phyloP scores from a whole-genome alignment of 2,113 vertebrate genomes.

The Verasper variegatus region DNA sequence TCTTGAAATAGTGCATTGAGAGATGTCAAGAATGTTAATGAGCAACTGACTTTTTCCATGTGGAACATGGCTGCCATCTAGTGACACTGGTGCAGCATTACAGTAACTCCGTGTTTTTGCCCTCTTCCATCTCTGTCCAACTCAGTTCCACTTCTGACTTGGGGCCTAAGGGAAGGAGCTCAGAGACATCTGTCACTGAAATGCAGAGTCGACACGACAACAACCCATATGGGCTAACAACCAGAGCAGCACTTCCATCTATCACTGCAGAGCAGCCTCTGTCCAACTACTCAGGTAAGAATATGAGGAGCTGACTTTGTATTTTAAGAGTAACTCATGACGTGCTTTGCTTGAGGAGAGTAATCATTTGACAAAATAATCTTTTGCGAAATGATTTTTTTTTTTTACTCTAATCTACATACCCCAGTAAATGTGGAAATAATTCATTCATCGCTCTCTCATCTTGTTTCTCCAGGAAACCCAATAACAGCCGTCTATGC shows the following conservation, averaged over 20 bases:
- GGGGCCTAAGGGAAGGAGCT: conserved; percentile 89
- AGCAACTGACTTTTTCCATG: conserved; percentile 13
- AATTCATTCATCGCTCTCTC: neutral
- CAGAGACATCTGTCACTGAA: conserved; percentile 86
- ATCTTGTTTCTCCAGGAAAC: conserved; percentile 84
- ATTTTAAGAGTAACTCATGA: neutral
- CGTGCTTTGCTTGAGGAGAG: neutral
- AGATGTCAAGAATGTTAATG: conserved; percentile 72
- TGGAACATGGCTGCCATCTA: conserved; percentile 64
- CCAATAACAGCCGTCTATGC: conserved; percentile 96
- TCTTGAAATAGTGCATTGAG: conserved; percentile 68
- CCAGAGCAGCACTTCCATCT: conserved; percentile 86
- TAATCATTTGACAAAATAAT: neutral
- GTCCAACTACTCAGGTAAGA: conserved; percentile 94
- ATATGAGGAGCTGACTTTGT: conserved; percentile 1
- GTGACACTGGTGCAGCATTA: conserved; percentile 39
- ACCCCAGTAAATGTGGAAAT: neutral
- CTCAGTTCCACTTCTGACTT: conserved; percentile 94
- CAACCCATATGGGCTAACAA: conserved; percentile 83
- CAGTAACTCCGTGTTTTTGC: conserved; percentile 20
- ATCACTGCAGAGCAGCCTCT: conserved; percentile 88
- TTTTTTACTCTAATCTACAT: too few species aligned
- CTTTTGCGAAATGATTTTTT: neutral
- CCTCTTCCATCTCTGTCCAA: conserved; percentile 31
- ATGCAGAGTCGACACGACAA: conserved; percentile 86